Evolutionary conservation across 2,113 vertebrate species (phyloP).

Genomic region (Tiliqua scincoides): DNA sequence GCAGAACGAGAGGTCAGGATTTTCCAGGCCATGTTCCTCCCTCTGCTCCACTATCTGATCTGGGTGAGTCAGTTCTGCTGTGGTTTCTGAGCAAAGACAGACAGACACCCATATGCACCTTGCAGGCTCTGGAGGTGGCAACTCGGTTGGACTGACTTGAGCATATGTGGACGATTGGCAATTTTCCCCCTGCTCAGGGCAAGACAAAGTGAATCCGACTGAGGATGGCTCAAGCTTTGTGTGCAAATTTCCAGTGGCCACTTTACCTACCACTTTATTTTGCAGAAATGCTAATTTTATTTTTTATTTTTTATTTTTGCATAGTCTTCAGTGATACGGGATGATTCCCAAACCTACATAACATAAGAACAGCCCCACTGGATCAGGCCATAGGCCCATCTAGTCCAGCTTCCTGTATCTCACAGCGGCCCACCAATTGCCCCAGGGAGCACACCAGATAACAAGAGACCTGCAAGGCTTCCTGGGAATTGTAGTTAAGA

Average conservation of each 20-base stretch:
- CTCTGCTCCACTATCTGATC: neutral
- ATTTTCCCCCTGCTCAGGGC: neutral
- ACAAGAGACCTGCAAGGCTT: no score
- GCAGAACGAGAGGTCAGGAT: neutral
- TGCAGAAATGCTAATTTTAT: neutral
- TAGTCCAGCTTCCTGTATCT: no score
- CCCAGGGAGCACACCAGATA: no score
- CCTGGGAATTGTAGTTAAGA: no score
- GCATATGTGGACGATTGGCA: neutral
- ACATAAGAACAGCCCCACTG: no score
- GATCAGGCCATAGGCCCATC: no score
- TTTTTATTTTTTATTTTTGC: neutral
- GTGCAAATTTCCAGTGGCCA: neutral
- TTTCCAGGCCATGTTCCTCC: neutral
- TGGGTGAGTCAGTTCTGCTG: neutral
- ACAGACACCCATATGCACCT: neutral
- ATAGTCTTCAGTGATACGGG: neutral
- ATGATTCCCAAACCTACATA: neutral
- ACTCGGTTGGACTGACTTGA: neutral
- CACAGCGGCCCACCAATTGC: no score
- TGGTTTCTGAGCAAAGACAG: no score
- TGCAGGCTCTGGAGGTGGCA: neutral
- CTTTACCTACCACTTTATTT: neutral
- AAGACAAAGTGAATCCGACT: neutral
- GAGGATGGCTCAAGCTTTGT: neutral